Evolutionary conservation across 2,888 invertebrate genomes (phyloP), one percentile per base, ranked within the genome.

Genomic region (Apomyelois bistriatella): DNA sequence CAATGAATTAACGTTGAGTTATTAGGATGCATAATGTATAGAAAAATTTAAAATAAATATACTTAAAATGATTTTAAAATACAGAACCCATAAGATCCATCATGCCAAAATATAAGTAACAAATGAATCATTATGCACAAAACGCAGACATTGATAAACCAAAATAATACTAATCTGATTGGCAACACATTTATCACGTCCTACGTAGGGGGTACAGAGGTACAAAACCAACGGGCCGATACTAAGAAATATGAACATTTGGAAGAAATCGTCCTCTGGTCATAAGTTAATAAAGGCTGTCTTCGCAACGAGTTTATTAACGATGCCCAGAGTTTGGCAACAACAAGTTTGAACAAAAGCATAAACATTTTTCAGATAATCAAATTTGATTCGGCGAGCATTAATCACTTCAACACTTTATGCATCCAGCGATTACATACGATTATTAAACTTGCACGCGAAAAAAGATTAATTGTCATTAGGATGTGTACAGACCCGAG

Each of bases 361-460:
- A 71, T 65, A 70, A 69, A 72, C 68, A 73, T 68, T 75, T 79
- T 76, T 73, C 74, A 74, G 75, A 77, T 83, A 83, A 85, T 84
- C 79, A 79, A 82, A 83, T 84, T 76, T 77, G 78, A 83, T 80
- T 79, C 76, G 68, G 68, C 68, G 60, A 63, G 74, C 82, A 85
- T 86, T 85, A 85, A 87, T 88, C 86, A 85, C 77, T 78, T 85
- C 82, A 84, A 79, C 83, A 82, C 85, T 80, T 86, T 82, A 76
- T 68, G 70, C 64, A 70, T 68, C 70, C 72, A 68, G 74, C 73
- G 80, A 81, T 83, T 82, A 77, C 79, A 56, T 52, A 70, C 76
- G 74, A 80, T 80, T 79, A 77, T 80, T 79, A 72, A 74, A 80
- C 68, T 70, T 30, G 49, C 68, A 67, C 66, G 67, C 68, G 72